phyloP scores from a whole-genome alignment of 2,888 invertebrate species.

The Acronicta alni region DNA sequence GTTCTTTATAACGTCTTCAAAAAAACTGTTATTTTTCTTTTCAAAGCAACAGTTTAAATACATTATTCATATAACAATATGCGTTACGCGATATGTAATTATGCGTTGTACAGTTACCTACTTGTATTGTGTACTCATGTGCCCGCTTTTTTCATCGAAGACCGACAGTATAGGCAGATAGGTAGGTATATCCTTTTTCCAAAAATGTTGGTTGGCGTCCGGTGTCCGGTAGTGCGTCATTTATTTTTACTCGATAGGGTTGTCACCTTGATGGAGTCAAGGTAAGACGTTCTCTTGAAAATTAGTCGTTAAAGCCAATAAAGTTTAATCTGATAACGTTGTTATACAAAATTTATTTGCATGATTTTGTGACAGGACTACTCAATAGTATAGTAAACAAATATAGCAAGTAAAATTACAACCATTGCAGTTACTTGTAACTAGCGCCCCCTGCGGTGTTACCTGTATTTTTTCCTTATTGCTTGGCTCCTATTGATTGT shows the following conservation, averaged over 20 bases:
- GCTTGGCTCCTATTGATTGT: too few relatives aligned
- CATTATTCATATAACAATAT: constrained; percentile 15
- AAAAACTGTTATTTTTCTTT: constrained; percentile 4
- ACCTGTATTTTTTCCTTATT: too few relatives aligned
- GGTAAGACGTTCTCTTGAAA: constrained; percentile 8
- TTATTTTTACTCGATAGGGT: constrained; percentile 31
- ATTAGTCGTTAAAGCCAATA: too few relatives aligned
- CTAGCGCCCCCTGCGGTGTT: too few relatives aligned
- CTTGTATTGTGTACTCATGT: not conserved
- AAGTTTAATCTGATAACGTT: too few relatives aligned
- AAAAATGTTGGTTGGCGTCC: constrained; percentile 66
- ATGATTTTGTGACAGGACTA: not conserved
- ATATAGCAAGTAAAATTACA: too few relatives aligned
- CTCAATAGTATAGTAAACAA: too few relatives aligned
- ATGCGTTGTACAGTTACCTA: constrained; percentile 31
- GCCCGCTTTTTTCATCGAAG: constrained; percentile 21
- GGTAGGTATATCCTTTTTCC: constrained; percentile 65
- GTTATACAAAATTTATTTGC: too few relatives aligned
- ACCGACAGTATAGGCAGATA: not conserved
- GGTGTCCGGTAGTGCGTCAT: constrained; percentile 64
- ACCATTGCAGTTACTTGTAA: too few relatives aligned
- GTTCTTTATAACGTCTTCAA: not conserved
- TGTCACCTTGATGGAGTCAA: constrained; percentile 9
- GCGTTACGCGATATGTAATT: constrained; percentile 28
- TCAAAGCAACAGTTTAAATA: constrained; percentile 4